Conservation (phyloP, 2,888 invertebrate species). For the Tipula lateralis region DNA sequence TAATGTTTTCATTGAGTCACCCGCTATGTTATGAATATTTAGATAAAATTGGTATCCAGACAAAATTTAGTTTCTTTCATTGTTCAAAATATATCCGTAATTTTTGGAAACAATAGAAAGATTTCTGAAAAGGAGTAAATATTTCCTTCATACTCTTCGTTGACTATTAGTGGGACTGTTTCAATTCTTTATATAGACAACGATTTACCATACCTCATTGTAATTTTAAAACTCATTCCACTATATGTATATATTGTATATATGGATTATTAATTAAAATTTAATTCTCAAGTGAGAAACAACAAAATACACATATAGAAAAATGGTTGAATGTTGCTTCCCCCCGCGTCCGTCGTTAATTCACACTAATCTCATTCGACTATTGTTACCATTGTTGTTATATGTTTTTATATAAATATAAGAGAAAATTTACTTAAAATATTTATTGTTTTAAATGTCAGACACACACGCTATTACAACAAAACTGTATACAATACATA, state of each 20-base stretch:
- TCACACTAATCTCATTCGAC: not conserved
- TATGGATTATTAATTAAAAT: not conserved
- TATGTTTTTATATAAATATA: too few species aligned
- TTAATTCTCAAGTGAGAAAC: not conserved
- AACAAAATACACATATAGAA: not conserved
- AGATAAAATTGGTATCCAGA: not conserved
- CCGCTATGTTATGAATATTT: not conserved
- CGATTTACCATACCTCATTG: too few species aligned
- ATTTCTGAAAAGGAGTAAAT: not conserved
- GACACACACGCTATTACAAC: not conserved
- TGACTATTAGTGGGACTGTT: not conserved
- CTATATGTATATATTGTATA: not conserved
- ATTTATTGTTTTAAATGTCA: not conserved
- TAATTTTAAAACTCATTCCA: too few species aligned
- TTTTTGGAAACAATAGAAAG: not conserved
- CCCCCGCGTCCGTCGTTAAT: not conserved
- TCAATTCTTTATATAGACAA: not conserved
- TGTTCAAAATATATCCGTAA: not conserved
- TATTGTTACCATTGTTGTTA: conserved; percentile 2
- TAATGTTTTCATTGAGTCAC: too few species aligned
- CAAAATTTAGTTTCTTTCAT: not conserved
- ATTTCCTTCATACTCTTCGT: not conserved
- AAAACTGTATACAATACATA: not conserved
- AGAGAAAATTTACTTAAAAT: not conserved
- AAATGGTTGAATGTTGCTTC: not conserved